Conservation (phyloP, 2,113 vertebrate species). For the Onychostoma macrolepis region DNA sequence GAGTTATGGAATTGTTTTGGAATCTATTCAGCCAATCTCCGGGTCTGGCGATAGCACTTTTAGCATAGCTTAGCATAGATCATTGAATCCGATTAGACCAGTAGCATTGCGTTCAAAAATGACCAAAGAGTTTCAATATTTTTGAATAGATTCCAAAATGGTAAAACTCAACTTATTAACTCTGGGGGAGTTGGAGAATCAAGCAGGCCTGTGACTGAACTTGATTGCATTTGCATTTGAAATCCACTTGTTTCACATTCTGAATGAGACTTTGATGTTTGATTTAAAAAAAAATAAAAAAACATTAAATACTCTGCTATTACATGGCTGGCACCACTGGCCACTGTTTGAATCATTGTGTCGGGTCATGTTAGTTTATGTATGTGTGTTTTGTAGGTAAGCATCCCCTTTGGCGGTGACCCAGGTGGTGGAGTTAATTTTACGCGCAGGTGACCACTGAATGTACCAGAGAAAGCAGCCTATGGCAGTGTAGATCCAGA, state of each 20-base stretch:
- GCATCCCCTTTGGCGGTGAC: conserved; percentile 56
- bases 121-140: too few species aligned
- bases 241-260: neutral
- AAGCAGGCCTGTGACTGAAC: neutral
- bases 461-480: conserved; percentile 62
- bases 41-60: too few species aligned
- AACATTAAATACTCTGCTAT: neutral
- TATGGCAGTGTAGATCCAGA: conserved; percentile 43
- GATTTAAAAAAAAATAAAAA: too few species aligned
- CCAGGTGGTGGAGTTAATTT: conserved; percentile 71
- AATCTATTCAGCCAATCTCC: too few species aligned
- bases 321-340: neutral
- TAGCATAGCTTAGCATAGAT: too few species aligned
- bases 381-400: conserved; percentile 14
- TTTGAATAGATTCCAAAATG: too few species aligned
- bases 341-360: neutral
- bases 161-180: too few species aligned
- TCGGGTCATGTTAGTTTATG: conserved; percentile 22
- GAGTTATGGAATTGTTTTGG: too few species aligned
- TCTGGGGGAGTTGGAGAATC: too few species aligned
- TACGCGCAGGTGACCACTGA: conserved; percentile 73
- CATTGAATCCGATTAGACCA: too few species aligned
- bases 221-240: neutral
- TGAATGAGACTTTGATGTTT: neutral
- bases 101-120: too few species aligned